Evolutionary conservation across 2,888 invertebrate genomes (phyloP), one percentile per base, ranked within the genome.

Genomic region (Emmelina monodactyla): DNA sequence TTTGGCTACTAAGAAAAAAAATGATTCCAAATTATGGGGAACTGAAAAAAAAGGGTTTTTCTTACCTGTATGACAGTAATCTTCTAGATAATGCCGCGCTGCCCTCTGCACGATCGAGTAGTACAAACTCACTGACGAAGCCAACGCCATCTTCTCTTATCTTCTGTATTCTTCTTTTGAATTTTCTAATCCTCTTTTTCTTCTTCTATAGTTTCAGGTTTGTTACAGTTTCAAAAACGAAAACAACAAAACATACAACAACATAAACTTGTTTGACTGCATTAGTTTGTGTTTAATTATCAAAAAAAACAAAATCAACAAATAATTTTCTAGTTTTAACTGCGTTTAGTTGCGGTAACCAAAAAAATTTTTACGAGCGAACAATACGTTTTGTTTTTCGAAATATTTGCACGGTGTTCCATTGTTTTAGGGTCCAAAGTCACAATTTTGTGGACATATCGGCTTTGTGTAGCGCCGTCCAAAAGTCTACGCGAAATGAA

Each of bases 41-140:
- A 25, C 11, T 10, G 11, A 6, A 25, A 25, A n/a, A n/a, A n/a
- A n/a, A n/a, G n/a, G n/a, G n/a, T n/a, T n/a, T 4, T 10, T n/a
- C 81, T 73, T 67, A 85, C 85, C 85, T 67, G 85, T 83, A 52
- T 84, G 84, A 69, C 85, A 85, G 58, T 85, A 85, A 61, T 86
- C 85, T 81, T 85, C 85, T 54, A 85, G 65, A 58, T 85, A 85
- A 63, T 85, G 85, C 62, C 85, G 80, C 50, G 85, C 85, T 46
- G 85, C 85, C 52, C 85, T 82, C 72, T 85, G 85, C 71, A 85
- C 85, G 67, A 85, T 85, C 52, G 85, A 85, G 73, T 85, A 85
- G 71, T 85, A 85, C 53, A 86, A 71, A 75, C 85, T 86, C 69
- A 86, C 85, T 70, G 85, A 85, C 64, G 85, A 85, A 58, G 85